phyloP scores from a whole-genome alignment of 2,888 invertebrate genomes.

The Agrilus mali region DNA sequence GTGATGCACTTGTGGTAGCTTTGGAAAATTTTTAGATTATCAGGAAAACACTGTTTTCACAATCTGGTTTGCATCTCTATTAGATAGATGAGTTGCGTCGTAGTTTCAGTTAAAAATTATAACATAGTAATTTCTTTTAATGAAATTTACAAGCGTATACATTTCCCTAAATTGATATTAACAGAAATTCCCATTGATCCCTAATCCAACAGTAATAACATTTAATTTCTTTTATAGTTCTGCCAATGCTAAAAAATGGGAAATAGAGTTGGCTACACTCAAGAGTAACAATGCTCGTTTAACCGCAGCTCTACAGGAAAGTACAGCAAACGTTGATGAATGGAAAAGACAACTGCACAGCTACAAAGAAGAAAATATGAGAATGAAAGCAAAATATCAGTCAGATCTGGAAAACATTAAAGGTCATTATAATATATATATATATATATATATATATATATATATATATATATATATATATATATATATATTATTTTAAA shows the following conservation, averaged over 20 bases:
- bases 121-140: no score
- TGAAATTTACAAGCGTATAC: no score
- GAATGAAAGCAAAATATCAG: constrained; percentile 62
- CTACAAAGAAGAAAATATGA: constrained; percentile 80
- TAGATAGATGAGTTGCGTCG: no score
- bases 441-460: background rate
- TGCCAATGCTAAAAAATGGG: constrained; percentile 98
- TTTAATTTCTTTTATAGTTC: constrained; percentile 50
- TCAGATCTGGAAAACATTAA: constrained; percentile 58
- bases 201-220: no score
- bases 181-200: no score
- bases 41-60: no score
- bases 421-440: constrained; percentile 25
- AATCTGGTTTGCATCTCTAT: no score
- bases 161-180: no score
- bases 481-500: background rate
- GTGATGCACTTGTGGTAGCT: no score
- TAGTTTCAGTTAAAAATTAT: no score
- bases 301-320: constrained; percentile 89
- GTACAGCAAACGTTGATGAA: constrained; percentile 95
- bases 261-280: constrained; percentile 87
- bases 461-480: background rate
- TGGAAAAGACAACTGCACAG: constrained; percentile 95
- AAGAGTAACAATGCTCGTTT: constrained; percentile 93
- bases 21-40: no score